These are phyloP conservation scores for Galerucella calmariensis DNA, from an alignment of 2,888 invertebrate species.

Conservation along the genomic window DNA sequence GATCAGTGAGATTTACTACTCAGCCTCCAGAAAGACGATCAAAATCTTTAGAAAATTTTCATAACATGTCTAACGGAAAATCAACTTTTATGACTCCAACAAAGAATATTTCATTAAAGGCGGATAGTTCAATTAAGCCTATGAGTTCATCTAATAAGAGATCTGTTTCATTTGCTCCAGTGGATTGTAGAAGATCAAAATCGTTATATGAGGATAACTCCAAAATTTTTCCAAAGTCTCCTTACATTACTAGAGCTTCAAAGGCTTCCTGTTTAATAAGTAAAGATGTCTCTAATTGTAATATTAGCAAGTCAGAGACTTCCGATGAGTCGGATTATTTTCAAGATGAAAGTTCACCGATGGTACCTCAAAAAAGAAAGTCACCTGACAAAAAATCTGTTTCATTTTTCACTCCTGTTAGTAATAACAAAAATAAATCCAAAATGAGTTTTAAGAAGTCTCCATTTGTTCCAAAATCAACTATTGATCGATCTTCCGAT, in stretches of 20 bases:
- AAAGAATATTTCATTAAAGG: background rate
- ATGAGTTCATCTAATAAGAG: background rate
- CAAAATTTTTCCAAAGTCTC: conserved; percentile 14
- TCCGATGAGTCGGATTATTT: background rate
- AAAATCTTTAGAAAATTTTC: background rate
- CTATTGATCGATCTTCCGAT: background rate
- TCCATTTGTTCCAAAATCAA: background rate
- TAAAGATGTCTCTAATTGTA: background rate
- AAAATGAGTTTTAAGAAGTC: conserved; percentile 8
- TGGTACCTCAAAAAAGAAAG: background rate
- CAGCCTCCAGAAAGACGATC: background rate
- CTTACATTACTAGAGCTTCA: background rate
- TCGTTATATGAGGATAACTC: background rate
- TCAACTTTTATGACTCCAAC: background rate
- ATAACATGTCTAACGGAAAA: background rate
- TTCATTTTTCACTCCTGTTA: conserved; percentile 5
- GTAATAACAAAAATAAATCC: background rate
- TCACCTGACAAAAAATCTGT: conserved; percentile 6
- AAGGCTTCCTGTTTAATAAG: background rate
- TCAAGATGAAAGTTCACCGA: conserved; percentile 5
- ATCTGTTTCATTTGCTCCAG: conserved; percentile 1
- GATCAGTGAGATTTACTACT: conserved; percentile 26
- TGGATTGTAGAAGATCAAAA: background rate
- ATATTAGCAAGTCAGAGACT: background rate
- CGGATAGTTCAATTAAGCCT: background rate